Evolutionary conservation across 2,113 vertebrate species (phyloP).

Genomic region (Strix aluco): DNA sequence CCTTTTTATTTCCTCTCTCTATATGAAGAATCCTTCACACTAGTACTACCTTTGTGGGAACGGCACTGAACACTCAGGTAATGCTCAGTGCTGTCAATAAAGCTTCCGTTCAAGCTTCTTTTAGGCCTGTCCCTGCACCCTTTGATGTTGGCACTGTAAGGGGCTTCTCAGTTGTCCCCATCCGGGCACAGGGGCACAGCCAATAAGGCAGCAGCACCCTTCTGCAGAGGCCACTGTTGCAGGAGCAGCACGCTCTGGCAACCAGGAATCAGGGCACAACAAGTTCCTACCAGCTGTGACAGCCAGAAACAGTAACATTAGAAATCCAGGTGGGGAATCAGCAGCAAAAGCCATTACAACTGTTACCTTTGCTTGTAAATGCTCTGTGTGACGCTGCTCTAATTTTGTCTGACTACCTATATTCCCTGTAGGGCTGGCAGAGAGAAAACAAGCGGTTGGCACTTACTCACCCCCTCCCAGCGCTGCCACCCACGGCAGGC

Average conservation of each 20-base stretch:
- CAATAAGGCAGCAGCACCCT: neutral
- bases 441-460: neutral
- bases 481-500: neutral
- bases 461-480: neutral
- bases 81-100: accelerated
- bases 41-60: neutral
- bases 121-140: neutral
- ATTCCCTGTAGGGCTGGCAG: neutral
- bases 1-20: neutral
- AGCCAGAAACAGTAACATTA: neutral
- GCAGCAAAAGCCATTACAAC: neutral
- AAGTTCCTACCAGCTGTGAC: neutral
- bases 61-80: accelerated
- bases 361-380: neutral
- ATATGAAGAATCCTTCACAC: accelerated
- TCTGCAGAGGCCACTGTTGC: accelerated
- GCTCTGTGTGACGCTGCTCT: neutral
- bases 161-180: neutral
- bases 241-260: neutral
- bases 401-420: neutral
- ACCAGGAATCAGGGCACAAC: neutral
- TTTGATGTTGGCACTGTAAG: accelerated
- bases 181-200: accelerated
- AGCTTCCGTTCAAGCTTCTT: accelerated
- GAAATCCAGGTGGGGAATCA: neutral